These are phyloP conservation scores for Diarsia dahlii DNA, from an alignment of 2,888 invertebrate species.

Conservation along the genomic window DNA sequence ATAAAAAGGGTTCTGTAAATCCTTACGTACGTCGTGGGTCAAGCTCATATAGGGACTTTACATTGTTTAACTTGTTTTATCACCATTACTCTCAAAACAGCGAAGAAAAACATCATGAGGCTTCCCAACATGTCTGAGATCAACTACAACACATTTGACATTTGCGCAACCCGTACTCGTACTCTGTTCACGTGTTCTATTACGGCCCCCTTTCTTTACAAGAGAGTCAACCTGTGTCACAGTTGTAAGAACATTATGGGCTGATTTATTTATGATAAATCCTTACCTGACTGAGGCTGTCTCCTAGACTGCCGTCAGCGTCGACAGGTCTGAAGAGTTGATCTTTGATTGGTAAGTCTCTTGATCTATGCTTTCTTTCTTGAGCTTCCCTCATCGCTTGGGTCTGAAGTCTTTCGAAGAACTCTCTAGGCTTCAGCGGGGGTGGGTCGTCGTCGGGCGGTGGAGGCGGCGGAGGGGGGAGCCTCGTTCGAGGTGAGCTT, in stretches of 20 bases:
- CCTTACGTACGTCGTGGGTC: background rate
- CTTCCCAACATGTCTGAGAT: background rate
- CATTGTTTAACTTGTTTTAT: background rate
- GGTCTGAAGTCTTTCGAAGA: slow-evolving; percentile 87
- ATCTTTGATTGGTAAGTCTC: slow-evolving; percentile 79
- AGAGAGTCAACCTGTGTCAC: no score
- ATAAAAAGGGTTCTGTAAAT: slow-evolving; percentile 19
- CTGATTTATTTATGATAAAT: slow-evolving; percentile 25
- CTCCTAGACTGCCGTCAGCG: slow-evolving; percentile 86
- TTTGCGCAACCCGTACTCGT: background rate
- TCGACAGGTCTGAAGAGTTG: slow-evolving; percentile 84
- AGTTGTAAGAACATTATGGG: background rate
- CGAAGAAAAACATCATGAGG: background rate
- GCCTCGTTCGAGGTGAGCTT: slow-evolving; percentile 86
- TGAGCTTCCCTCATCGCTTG: slow-evolving; percentile 88
- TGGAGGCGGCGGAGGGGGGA: slow-evolving; percentile 86
- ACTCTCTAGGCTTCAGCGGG: slow-evolving; percentile 91
- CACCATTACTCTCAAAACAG: background rate
- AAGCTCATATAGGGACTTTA: background rate
- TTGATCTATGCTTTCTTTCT: slow-evolving; percentile 79
- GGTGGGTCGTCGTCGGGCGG: slow-evolving; percentile 87
- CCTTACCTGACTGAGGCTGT: slow-evolving; percentile 88
- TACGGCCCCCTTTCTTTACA: background rate
- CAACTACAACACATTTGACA: no score
- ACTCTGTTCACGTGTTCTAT: background rate